Base-by-base conservation (phyloP, 1,140 invertebrate species). In the Drosophila nigrodunni region DNA sequence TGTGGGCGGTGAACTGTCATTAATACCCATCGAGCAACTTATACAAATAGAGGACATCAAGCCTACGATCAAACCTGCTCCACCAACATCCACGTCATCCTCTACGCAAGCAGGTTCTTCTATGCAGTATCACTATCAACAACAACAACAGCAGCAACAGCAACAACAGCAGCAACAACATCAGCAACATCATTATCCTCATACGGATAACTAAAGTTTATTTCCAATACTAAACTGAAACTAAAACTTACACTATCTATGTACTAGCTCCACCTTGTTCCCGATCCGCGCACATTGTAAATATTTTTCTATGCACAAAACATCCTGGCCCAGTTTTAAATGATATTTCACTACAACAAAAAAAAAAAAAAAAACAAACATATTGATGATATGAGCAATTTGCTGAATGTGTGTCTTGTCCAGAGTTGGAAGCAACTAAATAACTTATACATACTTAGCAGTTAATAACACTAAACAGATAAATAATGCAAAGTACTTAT, bases 11-110 rank as follows among this genome's bases (percentile, higher is more conserved):
- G 96, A 97, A 88, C 93, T 97, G 41, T 96, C 95, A 1, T 94
- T 96, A 65, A 97, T 97, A 80, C 96, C 96, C 39, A 96, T 97
- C 81, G 96, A 97, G 89, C 93, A 95, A 78, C 91, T 95, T 25
- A 95, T 95, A 73, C 95, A 95, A 93, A 93, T 95, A 13, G 95
- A 95, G 11, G 95, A 95, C 88, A 93, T 95, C 10, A 92, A 91
- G 60, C 91, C 91, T 9, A 41, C 66, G 25, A 60, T 81, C 3
- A 88, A 82, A 57, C 61, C 89, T 2, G 25, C 74, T 41, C 25
- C 76, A n/a, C 74, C 57, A 46, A 58, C 77, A 52, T 68, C 78
- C 8, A 43, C 66, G 7, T 87, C 78, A 43, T 80, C 86, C 10
- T 76, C 82, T 4, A 69, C 55, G 25, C 82, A 79, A 41, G 77